A percentile compares a stretch with the other conserved stretches of the same genome.
Evolutionary conservation across 2,797 vertebrate species (phyloP).

Genomic region (Phylloscopus collybita): DNA sequence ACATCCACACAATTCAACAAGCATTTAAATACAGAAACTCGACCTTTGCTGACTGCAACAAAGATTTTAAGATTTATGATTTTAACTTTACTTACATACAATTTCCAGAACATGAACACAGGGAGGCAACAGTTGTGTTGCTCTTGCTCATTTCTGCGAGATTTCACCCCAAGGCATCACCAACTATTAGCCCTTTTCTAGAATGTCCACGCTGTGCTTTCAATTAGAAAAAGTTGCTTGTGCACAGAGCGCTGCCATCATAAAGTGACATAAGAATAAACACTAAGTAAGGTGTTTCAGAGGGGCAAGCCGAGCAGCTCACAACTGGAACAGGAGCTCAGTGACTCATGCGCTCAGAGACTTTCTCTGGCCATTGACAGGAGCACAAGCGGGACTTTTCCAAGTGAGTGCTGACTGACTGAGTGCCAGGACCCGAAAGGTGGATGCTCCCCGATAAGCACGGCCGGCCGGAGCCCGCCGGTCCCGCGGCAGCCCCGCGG

Average conservation of each 20-base stretch:
- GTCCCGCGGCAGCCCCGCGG: background rate
- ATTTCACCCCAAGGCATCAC: background rate
- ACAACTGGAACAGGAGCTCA: fast-evolving
- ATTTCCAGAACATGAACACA: fast-evolving
- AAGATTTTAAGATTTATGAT: background rate
- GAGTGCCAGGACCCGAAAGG: fast-evolving
- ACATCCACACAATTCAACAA: background rate
- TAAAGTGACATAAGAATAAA: background rate
- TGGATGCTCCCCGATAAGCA: fast-evolving
- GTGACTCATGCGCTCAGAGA: fast-evolving
- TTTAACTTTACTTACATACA: fast-evolving
- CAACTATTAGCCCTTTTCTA: background rate
- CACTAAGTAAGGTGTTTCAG: fast-evolving
- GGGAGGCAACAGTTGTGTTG: fast-evolving
- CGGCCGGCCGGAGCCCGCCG: background rate
- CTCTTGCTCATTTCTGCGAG: fast-evolving
- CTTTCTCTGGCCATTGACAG: fast-evolving
- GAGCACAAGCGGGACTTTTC: fast-evolving
- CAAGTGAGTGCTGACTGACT: fast-evolving
- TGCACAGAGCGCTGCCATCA: fast-evolving
- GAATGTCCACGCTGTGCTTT: fast-evolving
- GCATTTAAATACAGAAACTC: background rate
- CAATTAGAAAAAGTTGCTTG: fast-evolving
- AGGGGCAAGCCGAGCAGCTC: background rate
- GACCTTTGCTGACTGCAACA: fast-evolving